phyloP scores from a whole-genome alignment of 2,888 invertebrate species.

The Tanytarsus gracilentus region DNA sequence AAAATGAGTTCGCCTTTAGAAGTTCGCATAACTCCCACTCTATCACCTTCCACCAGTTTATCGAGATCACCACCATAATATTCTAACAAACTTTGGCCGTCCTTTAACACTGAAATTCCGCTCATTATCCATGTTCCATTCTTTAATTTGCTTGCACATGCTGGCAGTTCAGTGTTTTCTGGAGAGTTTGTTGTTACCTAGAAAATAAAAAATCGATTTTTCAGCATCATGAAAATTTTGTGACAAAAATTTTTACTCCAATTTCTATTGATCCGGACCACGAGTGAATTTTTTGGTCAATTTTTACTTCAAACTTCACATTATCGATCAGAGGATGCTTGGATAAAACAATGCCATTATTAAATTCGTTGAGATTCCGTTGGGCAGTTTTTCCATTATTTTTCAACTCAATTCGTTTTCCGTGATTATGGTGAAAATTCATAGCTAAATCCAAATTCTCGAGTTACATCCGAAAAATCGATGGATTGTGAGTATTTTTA shows the following conservation, averaged over 20 bases:
- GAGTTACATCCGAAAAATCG: background rate
- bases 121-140: conserved; percentile 88
- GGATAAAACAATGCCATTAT: conserved; percentile 79
- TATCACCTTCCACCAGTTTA: conserved; percentile 70
- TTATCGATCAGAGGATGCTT: conserved; percentile 71
- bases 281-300: conserved; percentile 80
- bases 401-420: conserved; percentile 71
- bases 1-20: conserved; percentile 75
- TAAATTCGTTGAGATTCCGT: conserved; percentile 71
- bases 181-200: conserved; percentile 59
- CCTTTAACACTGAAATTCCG: conserved; percentile 73
- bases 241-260: background rate
- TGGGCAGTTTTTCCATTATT: conserved; percentile 77
- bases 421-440: conserved; percentile 72
- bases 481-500: background rate
- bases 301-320: conserved; percentile 69
- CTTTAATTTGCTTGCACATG: conserved; percentile 68
- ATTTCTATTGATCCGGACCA: conserved; percentile 72
- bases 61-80: conserved; percentile 80
- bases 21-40: conserved; percentile 75
- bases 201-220: background rate
- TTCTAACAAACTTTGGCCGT: conserved; percentile 72
- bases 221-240: background rate
- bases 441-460: conserved; percentile 36
- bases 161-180: conserved; percentile 56